These are phyloP conservation scores for Epirrhoe alternata DNA, from an alignment of 2,888 invertebrate genomes.

Conservation along the genomic window DNA sequence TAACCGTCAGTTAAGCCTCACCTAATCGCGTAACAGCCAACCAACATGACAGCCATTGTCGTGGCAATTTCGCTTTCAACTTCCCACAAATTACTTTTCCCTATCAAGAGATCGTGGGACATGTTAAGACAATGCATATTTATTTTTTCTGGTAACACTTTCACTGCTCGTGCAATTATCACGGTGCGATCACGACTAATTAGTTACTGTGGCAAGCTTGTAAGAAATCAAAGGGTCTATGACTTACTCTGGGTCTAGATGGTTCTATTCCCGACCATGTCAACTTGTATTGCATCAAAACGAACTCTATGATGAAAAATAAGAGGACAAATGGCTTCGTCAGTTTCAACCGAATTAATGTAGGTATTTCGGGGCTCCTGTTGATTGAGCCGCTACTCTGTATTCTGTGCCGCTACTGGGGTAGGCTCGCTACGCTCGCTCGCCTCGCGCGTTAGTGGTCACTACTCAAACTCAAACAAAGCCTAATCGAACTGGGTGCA, in stretches of 20 bases:
- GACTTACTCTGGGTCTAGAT: background rate
- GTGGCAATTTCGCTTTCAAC: conserved; percentile 74
- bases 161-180: conserved; percentile 71
- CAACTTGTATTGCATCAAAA: no score
- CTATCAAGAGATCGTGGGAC: conserved; percentile 82
- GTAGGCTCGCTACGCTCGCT: no score
- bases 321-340: no score
- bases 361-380: no score
- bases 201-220: conserved; percentile 36
- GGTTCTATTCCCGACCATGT: no score
- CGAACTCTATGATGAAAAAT: no score
- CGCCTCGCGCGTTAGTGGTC: no score
- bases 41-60: conserved; percentile 62
- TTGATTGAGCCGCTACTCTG: no score
- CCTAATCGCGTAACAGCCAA: conserved; percentile 48
- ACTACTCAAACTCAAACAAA: no score
- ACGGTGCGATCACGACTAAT: conserved; percentile 58
- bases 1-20: conserved; percentile 40
- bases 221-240: conserved; percentile 13
- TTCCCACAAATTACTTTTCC: conserved; percentile 81
- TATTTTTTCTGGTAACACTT: conserved; percentile 77
- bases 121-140: conserved; percentile 72
- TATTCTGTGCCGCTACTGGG: no score
- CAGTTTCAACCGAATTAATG: no score
- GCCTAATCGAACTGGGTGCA: no score